Evolutionary conservation across 2,113 vertebrate genomes (phyloP).

Genomic region (Agelaius tricolor): DNA sequence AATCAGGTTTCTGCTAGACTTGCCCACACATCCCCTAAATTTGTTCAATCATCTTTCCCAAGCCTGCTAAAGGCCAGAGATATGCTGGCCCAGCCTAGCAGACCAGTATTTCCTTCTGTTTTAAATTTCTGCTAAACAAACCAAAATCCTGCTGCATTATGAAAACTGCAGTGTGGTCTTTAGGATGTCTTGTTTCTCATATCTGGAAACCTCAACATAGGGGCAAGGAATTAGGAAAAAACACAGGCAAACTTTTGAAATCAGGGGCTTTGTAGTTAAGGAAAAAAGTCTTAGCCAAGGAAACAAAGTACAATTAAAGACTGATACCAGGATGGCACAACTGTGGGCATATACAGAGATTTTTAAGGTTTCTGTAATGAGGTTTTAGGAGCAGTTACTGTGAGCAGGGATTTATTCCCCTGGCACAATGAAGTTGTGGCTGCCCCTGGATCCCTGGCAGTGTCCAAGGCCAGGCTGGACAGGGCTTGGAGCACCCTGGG

Average conservation of each 20-base stretch:
- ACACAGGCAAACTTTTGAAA: neutral
- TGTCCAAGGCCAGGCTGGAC: accelerated
- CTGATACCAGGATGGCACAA: neutral
- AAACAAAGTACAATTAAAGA: neutral
- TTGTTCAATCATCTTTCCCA: neutral
- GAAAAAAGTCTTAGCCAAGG: neutral
- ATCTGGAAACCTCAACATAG: neutral
- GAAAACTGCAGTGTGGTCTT: neutral
- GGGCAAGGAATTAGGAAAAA: neutral
- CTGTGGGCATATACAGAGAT: neutral
- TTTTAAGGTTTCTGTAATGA: neutral
- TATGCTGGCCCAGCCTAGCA: neutral
- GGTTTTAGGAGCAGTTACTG: neutral
- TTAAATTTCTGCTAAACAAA: neutral
- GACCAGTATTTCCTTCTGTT: neutral
- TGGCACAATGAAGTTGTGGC: neutral
- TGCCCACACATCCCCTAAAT: neutral
- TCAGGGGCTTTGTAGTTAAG: neutral
- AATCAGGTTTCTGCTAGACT: neutral
- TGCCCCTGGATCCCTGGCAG: neutral
- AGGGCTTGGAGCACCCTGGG: neutral
- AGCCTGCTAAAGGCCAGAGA: neutral
- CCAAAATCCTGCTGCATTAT: neutral
- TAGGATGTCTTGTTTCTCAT: neutral
- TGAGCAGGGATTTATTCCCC: neutral